Base-by-base conservation (phyloP, 2,888 invertebrate genomes). In the Dynastes grantii region DNA sequence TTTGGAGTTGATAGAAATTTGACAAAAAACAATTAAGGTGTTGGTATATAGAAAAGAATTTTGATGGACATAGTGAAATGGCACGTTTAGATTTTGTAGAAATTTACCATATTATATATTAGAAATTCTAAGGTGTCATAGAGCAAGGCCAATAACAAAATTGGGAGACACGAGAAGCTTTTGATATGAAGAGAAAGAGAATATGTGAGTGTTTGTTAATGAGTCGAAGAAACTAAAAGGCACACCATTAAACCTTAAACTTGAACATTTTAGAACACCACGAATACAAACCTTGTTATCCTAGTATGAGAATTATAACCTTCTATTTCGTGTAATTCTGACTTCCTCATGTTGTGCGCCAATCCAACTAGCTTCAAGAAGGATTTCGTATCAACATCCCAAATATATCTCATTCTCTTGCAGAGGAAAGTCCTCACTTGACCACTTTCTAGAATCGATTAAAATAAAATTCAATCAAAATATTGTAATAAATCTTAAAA, bases 381-480 rank as follows among this genome's bases (percentile, higher is more conserved):
- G 78, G 91, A 91, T 61, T 92, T 91, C 8, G 91, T 91, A 40
- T 92, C 91, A 0, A 89, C 89, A 85, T 96, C 95, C 97, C 97
- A 97, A n/a, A 96, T 90, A 84, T 96, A 94, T 0, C 92, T 92
- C 81, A 96, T 90, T 86, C 97, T 97, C 87, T 97, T 97, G 85
- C 96, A 96, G 1, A 91, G 91, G 87, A 97, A 95, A 79, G 92
- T 91, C 0, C 93, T 91, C 4, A 65, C 27, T 73, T 77, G 77
- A 5, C 5, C 45, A n/a, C 27, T 51, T 55, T 76, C 75, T 78
- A 32, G 63, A 63, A 63, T 63, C 2, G 27, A 22, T 16, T 22
- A 8, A 22, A 55, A 16, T 55, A 27, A 32, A 32, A 27, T 49
- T 9, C 9, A 49, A 45, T 8, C 45, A 45, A 32, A 5, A 32